A percentile compares a stretch with the other conserved stretches of the same genome.
phyloP scores from a whole-genome alignment of 1,140 invertebrate genomes.

The Pygmarrhopalites habei region DNA sequence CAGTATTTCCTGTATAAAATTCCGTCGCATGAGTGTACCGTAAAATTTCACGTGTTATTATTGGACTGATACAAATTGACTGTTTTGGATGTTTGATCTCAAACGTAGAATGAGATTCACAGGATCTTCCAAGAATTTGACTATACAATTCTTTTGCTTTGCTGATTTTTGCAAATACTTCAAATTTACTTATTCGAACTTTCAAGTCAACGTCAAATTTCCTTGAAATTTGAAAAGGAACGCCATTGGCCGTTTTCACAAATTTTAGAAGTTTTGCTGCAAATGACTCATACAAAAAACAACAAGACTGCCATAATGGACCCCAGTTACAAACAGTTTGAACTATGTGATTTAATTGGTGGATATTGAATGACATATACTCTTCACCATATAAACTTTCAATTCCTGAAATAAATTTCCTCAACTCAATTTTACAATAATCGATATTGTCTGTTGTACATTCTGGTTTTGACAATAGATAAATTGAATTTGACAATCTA shows the following conservation, averaged over 20 bases:
- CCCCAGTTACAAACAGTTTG: constrained; percentile 31
- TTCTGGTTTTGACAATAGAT: neutral
- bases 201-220: too few relatives aligned
- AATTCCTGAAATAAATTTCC: constrained; percentile 18
- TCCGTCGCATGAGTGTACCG: too few relatives aligned
- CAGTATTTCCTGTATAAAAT: too few relatives aligned
- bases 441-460: neutral
- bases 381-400: constrained; percentile 26
- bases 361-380: constrained; percentile 34
- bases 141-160: too few relatives aligned
- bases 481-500: neutral
- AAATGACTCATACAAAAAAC: constrained; percentile 37
- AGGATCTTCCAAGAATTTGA: too few relatives aligned
- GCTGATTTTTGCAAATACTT: too few relatives aligned
- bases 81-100: too few relatives aligned
- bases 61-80: too few relatives aligned
- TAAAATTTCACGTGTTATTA: too few relatives aligned
- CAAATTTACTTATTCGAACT: too few relatives aligned
- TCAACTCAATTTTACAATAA: neutral
- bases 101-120: too few relatives aligned
- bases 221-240: constrained; percentile 7
- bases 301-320: constrained; percentile 33
- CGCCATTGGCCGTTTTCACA: constrained; percentile 2
- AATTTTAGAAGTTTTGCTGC: constrained; percentile 18
- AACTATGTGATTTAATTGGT: constrained; percentile 32